phyloP scores from a whole-genome alignment of 2,113 vertebrate species.

The Thamnophis sirtalis region DNA sequence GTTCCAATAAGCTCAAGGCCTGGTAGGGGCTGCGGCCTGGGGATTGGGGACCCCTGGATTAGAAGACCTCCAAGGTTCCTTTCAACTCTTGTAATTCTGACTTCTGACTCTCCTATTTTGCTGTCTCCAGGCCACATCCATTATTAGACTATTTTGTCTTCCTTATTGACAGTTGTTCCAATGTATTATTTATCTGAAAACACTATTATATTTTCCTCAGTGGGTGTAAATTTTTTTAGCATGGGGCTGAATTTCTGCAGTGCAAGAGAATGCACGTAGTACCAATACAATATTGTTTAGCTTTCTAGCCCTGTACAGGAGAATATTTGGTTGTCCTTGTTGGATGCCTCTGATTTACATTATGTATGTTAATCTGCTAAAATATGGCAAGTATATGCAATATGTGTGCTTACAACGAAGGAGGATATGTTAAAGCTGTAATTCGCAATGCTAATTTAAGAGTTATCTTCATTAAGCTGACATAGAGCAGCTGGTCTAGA shows the following conservation, averaged over 20 bases:
- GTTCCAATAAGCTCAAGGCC: neutral
- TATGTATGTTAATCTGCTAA: neutral
- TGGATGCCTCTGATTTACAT: constrained; percentile 3
- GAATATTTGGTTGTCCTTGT: constrained; percentile 9
- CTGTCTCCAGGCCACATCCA: neutral
- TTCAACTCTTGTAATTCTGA: neutral
- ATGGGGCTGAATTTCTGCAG: constrained; percentile 23
- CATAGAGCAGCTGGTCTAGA: neutral
- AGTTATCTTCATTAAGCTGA: neutral
- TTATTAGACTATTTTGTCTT: neutral
- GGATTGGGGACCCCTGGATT: neutral
- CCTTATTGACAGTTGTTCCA: neutral
- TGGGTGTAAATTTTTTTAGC: neutral
- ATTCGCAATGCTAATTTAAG: neutral
- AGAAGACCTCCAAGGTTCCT: neutral
- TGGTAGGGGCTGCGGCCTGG: neutral
- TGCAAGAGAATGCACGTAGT: neutral
- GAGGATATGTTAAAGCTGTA: neutral
- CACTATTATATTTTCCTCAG: neutral
- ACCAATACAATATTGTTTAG: constrained; percentile 10
- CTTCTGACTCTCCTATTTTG: neutral
- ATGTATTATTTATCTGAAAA: neutral
- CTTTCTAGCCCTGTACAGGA: neutral
- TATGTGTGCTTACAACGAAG: neutral
- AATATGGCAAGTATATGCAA: neutral